Evolutionary conservation across 2,888 invertebrate genomes (phyloP), one percentile per base, ranked within the genome.

Genomic region (Atethmia centrago): DNA sequence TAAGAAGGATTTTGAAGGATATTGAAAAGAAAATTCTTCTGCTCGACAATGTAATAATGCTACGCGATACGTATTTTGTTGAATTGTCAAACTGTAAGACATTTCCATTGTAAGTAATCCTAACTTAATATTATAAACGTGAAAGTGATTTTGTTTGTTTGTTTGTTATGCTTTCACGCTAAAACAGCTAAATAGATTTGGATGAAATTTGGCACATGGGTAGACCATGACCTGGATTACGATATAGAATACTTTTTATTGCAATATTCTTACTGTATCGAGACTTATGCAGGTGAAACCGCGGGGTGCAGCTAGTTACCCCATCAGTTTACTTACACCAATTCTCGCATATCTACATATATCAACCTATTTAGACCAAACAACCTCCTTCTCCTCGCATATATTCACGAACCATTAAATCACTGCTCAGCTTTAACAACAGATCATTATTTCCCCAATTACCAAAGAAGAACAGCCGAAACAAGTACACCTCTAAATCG

Each of bases 401-500:
- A 55, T 31, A 49, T 42, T 64, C 19, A 28, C 40, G n/a, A 70
- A 47, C 2, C 63, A 53, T 59, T 19, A 59, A 72, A 72, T 55
- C 40, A 64, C 47, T 31, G 31, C 14, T n/a, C 55, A 7, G 36
- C 51, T 55, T 53, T 40, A 65, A 65, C 59, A 71, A 71, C 56
- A 36, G 49, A 42, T 68, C 42, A 78, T 85, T 80, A 77, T 78
- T 55, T 16, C 25, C 10, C 31, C 65, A 75, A 81, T 77, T 66
- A 77, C 71, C n/a, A 62, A 31, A 74, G 64, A 80, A 53, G 62
- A 65, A 62, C 66, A 31, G 53, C 45, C 40, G 25, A 70, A 74
- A 69, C 69, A 69, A 71, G 68, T 62, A 53, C 73, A 72, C 55
- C 59, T 73, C 62, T 47, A 84, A 67, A 66, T 58, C 72, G 72